Base-by-base conservation (phyloP, 2,113 vertebrate genomes). In the Ia io region DNA sequence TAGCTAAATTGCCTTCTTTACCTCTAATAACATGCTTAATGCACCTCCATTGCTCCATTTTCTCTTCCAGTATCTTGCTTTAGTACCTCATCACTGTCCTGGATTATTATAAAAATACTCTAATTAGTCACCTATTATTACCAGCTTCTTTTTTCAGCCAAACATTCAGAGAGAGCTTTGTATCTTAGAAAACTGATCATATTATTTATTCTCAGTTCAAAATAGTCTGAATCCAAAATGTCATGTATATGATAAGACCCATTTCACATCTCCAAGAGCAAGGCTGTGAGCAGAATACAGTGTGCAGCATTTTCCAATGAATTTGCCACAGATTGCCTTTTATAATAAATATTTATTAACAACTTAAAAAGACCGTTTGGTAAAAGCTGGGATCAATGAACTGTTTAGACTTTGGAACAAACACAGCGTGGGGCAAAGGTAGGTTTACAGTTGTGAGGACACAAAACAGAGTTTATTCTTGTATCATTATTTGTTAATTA, bases 161-260 rank as follows among this genome's bases (percentile, higher is more conserved):
- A 14, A 7, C 74, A 44, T 87, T 80, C 25, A 84, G 49, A 67
- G 18, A 83, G 30, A 76, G 37, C 9, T 67, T 47, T 67, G 30
- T 82, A 20, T 82, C 25, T 95, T 28, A 74, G 42, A 86, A 92
- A 73, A 56, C 37, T 67, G 70, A 73, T 32, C 9, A 3, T 91
- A 44, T 71, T 91, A 65, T 74, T 94, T 91, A 65, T 74, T 94
- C 56, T 51, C 65, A 35, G 25, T 78, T 90, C 63, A 94, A 78
- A 90, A 42, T 78, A 73, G n/a, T 44, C 67, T 71, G 11, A 11
- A 56, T 56, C 22, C 53, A 56, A 56, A 56, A 56, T 56, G 22
- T 78, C 32, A 51, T 49, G 59, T 49, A 65, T 77, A 89, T 37
- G 44, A 35, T 56, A 89, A 77, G 44, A 37, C 49, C 11, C 16